A percentile compares a stretch with the other conserved stretches of the same genome.
Evolutionary conservation across 2,888 invertebrate species (phyloP).

Genomic region (Eupithecia inturbata): DNA sequence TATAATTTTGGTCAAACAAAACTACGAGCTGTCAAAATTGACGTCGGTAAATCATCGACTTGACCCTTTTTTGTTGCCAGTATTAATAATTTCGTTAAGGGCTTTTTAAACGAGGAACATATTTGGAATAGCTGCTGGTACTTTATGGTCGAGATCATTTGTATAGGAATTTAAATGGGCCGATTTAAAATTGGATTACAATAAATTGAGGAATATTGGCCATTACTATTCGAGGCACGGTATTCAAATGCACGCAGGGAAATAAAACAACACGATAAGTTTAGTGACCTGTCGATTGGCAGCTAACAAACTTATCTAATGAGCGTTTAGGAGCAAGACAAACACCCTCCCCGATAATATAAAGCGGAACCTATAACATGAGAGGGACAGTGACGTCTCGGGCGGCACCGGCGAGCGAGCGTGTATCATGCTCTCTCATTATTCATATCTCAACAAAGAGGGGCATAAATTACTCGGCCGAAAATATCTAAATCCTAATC

Average conservation of each 20-base stretch:
- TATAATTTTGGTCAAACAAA: conserved; percentile 81
- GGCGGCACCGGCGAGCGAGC: conserved; percentile 50
- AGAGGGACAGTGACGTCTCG: conserved; percentile 39
- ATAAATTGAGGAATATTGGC: conserved; percentile 56
- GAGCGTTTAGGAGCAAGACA: conserved; percentile 33
- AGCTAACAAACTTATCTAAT: conserved; percentile 37
- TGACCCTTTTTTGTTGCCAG: conserved; percentile 74
- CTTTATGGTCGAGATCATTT: conserved; percentile 74
- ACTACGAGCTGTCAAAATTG: conserved; percentile 82
- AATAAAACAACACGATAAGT: conserved; percentile 31
- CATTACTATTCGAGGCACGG: conserved; percentile 52
- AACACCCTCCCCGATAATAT: conserved; percentile 36
- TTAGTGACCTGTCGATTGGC: conserved; percentile 28
- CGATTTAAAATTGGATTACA: conserved; percentile 68
- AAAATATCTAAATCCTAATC: conserved; percentile 84
- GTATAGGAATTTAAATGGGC: conserved; percentile 76
- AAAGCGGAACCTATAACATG: conserved; percentile 58
- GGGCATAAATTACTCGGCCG: conserved; percentile 81
- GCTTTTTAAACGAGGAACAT: conserved; percentile 79
- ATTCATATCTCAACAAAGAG: conserved; percentile 82
- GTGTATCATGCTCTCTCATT: conserved; percentile 73
- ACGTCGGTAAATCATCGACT: conserved; percentile 80
- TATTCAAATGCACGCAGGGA: conserved; percentile 24
- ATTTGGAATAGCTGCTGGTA: conserved; percentile 78
- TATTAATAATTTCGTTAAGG: conserved; percentile 81